Conservation (phyloP, 1,140 invertebrate species). For the Marisa cornuarietis region DNA sequence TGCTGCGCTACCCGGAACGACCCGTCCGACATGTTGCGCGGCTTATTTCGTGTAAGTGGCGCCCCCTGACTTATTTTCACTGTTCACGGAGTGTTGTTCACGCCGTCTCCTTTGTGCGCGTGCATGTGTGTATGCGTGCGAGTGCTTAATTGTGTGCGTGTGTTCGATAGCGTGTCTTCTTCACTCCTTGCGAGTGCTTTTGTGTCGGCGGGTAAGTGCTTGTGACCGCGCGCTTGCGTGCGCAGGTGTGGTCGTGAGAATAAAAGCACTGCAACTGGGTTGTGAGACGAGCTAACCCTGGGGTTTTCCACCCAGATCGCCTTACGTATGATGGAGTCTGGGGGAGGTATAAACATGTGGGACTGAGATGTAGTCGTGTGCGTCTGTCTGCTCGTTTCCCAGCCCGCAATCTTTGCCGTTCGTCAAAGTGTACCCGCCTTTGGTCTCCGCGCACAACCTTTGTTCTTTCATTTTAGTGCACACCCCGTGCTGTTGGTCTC, state of each 20-base stretch:
- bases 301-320: not conserved
- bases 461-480: no score
- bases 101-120: not conserved
- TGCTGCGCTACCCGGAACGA: not conserved
- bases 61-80: not conserved
- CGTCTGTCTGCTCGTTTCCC: not conserved
- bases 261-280: not conserved
- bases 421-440: not conserved
- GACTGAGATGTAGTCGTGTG: not conserved
- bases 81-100: not conserved
- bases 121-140: not conserved
- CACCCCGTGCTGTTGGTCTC: no score
- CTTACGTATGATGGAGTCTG: not conserved
- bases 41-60: not conserved
- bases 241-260: slow-evolving; percentile 3
- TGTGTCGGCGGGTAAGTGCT: not conserved
- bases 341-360: not conserved
- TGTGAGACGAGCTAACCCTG: not conserved
- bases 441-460: no score
- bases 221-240: not conserved
- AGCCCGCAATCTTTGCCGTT: not conserved
- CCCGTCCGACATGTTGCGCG: not conserved
- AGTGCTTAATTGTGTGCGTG: not conserved
- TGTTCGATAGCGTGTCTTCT: not conserved
- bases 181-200: not conserved